These are phyloP conservation scores for Hedya salicella DNA, from an alignment of 2,888 invertebrate genomes.

Conservation along the genomic window DNA sequence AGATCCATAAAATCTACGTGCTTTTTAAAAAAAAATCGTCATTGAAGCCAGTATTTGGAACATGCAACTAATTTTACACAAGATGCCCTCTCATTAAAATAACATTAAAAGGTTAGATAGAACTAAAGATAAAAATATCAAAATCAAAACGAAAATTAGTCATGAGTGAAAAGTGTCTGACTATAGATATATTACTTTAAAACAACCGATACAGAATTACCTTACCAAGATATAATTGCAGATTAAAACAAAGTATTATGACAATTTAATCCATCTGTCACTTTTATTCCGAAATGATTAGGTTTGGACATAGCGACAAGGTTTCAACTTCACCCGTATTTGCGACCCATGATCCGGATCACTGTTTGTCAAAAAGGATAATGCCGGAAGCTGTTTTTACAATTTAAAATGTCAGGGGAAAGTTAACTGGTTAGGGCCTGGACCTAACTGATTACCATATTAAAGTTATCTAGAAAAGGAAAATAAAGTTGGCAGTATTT, in stretches of 20 bases:
- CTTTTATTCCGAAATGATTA: constrained; percentile 1
- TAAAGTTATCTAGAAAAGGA: not conserved
- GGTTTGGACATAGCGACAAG: not conserved
- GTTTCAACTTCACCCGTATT: not conserved
- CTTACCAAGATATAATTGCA: not conserved
- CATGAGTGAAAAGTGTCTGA: too few relatives aligned
- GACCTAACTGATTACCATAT: not conserved
- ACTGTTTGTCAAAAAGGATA: constrained; percentile 22
- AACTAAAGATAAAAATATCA: too few relatives aligned
- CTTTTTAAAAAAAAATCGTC: too few relatives aligned
- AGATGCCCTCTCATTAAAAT: too few relatives aligned
- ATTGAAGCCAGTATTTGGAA: too few relatives aligned
- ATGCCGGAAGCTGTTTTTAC: constrained; percentile 19
- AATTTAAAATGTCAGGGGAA: not conserved
- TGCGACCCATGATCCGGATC: constrained; percentile 2
- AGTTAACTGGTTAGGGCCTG: not conserved
- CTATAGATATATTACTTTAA: too few relatives aligned
- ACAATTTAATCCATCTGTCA: not conserved
- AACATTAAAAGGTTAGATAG: too few relatives aligned
- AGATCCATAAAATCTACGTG: too few relatives aligned
- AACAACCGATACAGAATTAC: not conserved
- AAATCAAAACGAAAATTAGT: too few relatives aligned
- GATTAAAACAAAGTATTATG: not conserved
- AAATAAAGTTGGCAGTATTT: not conserved
- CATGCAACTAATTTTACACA: too few relatives aligned